These are phyloP conservation scores for Kryptolebias marmoratus DNA, from an alignment of 2,113 vertebrate species.

Conservation along the genomic window DNA sequence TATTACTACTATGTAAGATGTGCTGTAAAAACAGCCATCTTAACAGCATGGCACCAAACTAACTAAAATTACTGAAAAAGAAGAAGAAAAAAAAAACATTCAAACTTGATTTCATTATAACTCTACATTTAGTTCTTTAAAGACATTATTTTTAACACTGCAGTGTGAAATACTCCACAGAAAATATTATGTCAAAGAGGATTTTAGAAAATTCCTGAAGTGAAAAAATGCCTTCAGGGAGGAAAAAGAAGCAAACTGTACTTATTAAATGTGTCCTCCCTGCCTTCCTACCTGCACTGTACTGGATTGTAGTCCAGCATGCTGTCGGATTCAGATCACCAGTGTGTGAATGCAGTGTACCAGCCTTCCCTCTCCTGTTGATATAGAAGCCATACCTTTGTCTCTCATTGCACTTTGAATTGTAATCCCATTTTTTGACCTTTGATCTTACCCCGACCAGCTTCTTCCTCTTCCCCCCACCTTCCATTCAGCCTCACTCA, in stretches of 20 bases:
- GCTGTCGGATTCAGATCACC: constrained; percentile 50
- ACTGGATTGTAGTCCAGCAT: constrained; percentile 56
- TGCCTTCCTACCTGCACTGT: constrained; percentile 35
- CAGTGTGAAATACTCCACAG: constrained; percentile 9
- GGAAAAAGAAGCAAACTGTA: constrained; percentile 20
- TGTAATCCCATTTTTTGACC: constrained; percentile 37
- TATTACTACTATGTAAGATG: constrained; percentile 1
- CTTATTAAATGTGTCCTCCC: constrained; percentile 25
- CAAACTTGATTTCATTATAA: background rate
- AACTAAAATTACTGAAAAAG: background rate
- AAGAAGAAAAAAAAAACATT: background rate
- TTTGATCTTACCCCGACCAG: constrained; percentile 25
- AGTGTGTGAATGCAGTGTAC: constrained; percentile 50
- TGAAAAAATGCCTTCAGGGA: constrained; percentile 12
- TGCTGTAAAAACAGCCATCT: background rate
- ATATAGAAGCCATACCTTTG: constrained; percentile 43
- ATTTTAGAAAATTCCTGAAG: constrained; percentile 39
- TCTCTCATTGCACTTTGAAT: constrained; percentile 51
- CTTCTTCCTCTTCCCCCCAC: constrained; percentile 3
- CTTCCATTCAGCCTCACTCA: constrained; percentile 16
- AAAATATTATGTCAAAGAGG: constrained; percentile 30
- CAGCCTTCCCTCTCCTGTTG: constrained; percentile 32
- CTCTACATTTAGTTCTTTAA: background rate
- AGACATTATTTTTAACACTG: constrained; percentile 2
- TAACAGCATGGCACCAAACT: constrained; percentile 13